Percentiles rank a stretch among this genome's conserved stretches.
Evolutionary conservation across 2,113 vertebrate species (phyloP).

Genomic region (Anarrhichthys ocellatus): DNA sequence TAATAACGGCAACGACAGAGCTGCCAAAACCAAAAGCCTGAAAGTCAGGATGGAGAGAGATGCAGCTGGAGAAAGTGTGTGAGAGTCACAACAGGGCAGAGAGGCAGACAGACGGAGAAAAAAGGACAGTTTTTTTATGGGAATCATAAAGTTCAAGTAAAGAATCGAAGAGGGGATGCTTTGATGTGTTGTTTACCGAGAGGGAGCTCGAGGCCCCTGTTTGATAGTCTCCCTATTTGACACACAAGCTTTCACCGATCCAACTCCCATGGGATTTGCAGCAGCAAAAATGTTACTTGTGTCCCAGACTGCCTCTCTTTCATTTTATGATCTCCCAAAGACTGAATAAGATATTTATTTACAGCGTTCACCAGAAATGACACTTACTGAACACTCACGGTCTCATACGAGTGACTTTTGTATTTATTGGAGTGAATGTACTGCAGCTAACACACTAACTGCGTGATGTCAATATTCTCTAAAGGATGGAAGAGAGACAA

Average conservation of each 20-base stretch:
- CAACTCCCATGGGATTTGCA: conserved; percentile 51
- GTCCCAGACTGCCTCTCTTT: conserved; percentile 50
- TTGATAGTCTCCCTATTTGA: conserved; percentile 56
- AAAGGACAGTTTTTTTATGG: conserved; percentile 40
- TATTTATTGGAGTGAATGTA: conserved; percentile 22
- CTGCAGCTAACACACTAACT: conserved; percentile 2
- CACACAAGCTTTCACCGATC: conserved; percentile 28
- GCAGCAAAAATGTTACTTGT: conserved; percentile 4
- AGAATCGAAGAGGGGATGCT: conserved; percentile 34
- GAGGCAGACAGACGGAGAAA: conserved; percentile 35
- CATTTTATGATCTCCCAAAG: conserved; percentile 39
- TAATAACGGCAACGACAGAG: conserved; percentile 25
- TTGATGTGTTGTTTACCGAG: conserved; percentile 65
- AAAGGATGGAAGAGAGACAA: neutral
- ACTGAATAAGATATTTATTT: conserved; percentile 34
- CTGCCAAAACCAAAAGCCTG: conserved; percentile 7
- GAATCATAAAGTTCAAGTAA: conserved; percentile 48
- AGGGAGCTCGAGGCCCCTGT: conserved; percentile 37
- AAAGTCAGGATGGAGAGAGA: conserved; percentile 21
- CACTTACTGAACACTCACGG: conserved; percentile 25
- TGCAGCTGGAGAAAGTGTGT: conserved; percentile 24
- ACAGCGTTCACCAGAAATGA: conserved; percentile 28
- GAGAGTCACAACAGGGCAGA: neutral
- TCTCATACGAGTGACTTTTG: neutral
- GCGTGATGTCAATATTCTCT: conserved; percentile 13